A percentile compares a stretch with the other conserved stretches of the same genome.
Conservation (phyloP, 2,113 vertebrate species). For the Copsychus sechellarum region DNA sequence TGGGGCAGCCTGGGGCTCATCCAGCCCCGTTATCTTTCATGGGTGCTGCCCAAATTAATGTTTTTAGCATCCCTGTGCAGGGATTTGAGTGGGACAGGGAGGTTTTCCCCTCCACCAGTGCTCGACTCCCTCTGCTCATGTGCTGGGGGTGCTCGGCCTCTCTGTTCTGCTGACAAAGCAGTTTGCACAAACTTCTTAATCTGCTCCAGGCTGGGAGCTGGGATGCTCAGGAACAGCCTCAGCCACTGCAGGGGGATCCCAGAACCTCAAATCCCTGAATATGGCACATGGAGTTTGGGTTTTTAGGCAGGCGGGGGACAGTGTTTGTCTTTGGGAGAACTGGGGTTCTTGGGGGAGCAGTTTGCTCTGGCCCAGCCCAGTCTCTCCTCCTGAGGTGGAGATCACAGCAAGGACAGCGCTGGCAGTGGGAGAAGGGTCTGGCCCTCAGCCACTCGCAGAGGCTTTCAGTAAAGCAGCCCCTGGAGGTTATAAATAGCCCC, state of each 20-base stretch:
- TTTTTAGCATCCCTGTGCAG: not conserved
- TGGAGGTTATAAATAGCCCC: conserved; percentile 59
- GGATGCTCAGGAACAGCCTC: not conserved
- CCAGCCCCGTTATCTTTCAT: not conserved
- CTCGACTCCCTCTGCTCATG: not conserved
- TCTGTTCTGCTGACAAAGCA: not conserved
- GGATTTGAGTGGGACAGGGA: not conserved
- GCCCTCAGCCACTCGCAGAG: not conserved
- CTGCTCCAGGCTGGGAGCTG: not conserved
- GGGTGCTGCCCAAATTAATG: not conserved
- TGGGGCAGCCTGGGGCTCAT: not conserved
- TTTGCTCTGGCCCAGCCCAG: not conserved
- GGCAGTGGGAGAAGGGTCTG: not conserved
- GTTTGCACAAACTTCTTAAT: not conserved
- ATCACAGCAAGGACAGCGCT: not conserved
- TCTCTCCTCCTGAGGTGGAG: not conserved
- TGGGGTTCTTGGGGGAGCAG: not conserved
- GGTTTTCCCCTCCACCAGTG: not conserved
- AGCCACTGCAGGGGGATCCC: not conserved
- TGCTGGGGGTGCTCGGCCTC: not conserved
- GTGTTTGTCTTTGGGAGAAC: not conserved
- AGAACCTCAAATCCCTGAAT: not conserved
- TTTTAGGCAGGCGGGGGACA: not conserved
- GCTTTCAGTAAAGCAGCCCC: conserved; percentile 35
- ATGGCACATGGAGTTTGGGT: accelerated